Evolutionary conservation across 92 coral and sea anemone genomes (phyloP).

Genomic region (Palythoa heliodiscus): DNA sequence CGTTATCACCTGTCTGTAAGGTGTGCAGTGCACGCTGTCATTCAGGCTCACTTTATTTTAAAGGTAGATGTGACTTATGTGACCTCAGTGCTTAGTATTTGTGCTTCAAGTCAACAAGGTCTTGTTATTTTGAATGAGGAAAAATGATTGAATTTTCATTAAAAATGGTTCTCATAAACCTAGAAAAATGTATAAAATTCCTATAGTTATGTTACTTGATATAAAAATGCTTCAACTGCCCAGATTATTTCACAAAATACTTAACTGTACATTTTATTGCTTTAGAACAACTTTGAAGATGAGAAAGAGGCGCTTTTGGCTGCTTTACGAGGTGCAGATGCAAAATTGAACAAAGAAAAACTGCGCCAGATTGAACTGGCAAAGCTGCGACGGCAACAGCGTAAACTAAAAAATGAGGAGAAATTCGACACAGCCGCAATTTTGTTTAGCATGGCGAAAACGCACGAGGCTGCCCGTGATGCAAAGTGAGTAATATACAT

Average conservation of each 20-base stretch:
- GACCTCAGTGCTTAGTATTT: too few relatives aligned
- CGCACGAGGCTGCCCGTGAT: constrained; percentile 78
- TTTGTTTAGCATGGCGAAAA: constrained; percentile 85
- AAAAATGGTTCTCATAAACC: too few relatives aligned
- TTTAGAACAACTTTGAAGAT: constrained; percentile 91
- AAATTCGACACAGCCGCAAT: constrained; percentile 97
- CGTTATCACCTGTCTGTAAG: too few relatives aligned
- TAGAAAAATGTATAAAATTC: too few relatives aligned
- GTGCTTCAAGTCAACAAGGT: too few relatives aligned
- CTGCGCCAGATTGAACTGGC: constrained; percentile 94
- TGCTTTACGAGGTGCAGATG: constrained; percentile 87
- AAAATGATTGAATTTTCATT: too few relatives aligned
- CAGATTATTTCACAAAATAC: neutral
- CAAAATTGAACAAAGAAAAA: constrained; percentile 75
- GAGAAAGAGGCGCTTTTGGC: constrained; percentile 92
- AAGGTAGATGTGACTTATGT: too few relatives aligned
- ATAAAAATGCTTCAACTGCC: neutral
- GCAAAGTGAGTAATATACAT: constrained; percentile 59
- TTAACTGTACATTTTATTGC: neutral
- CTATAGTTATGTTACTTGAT: too few relatives aligned
- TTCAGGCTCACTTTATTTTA: too few relatives aligned
- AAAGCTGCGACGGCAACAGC: constrained; percentile 88
- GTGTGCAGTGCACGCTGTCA: too few relatives aligned
- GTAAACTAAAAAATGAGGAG: constrained; percentile 79
- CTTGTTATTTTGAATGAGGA: too few relatives aligned